Base-by-base conservation (phyloP, 1,140 invertebrate genomes). In the Hycleus cichorii region DNA sequence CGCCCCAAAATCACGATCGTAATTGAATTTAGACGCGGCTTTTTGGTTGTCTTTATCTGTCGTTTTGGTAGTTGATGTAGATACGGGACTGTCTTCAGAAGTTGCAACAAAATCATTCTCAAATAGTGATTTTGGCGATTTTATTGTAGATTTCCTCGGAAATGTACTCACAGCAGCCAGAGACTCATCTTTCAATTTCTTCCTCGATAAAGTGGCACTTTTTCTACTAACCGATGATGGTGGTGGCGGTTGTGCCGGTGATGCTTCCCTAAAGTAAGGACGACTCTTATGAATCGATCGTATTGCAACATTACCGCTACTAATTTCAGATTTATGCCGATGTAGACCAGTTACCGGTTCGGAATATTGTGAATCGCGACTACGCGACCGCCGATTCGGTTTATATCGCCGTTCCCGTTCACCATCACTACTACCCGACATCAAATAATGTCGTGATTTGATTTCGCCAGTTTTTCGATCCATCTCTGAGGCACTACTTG, bases 41-140 rank as follows among this genome's bases (percentile, higher is more conserved):
- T 18, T 18, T 18, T 18, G 18, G 18, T 18, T 18, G 18, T 18
- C 1, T 18, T 18, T 18, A 18, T 18, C 18, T 18, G 18, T 18
- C 18, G 18, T 18, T 18, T 18, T 18, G 18, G 18, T 18, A 18
- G 18, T 18, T 18, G 18, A 18, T 18, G 18, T 18, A 27, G 38
- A 55, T 5, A 57, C 44, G 9, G 68, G 63, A 58, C 68, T 67
- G 8, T 69, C 65, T 24, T 64, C 64, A 18, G 68, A 64, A 10
- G 70, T 46, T 18, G 50, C 46, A 4, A 79, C 78, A 62, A 87
- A 87, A 64, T 87, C 84, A 65, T 87, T 85, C 66, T 88, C 86
- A 69, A 88, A 88, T 0, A 83, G 80, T 11, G 83, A 83, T 8
- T 77, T 78, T 43, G 50, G 74, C 69, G 10, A 65, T 39, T 47